phyloP scores from a whole-genome alignment of 2,888 invertebrate species.

The Bellardia pandia region DNA sequence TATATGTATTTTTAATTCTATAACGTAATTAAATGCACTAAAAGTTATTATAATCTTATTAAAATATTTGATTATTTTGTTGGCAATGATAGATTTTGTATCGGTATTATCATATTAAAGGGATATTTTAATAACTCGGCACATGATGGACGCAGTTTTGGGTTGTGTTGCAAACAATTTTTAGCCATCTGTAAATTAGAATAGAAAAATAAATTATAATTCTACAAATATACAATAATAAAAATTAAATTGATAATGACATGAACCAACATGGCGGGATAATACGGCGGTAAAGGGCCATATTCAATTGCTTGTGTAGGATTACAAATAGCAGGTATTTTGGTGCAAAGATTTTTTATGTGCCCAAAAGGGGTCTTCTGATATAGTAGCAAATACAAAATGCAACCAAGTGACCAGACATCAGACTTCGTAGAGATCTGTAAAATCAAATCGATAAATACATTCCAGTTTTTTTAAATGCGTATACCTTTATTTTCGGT shows the following conservation, averaged over 20 bases:
- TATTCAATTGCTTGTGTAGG: conserved; percentile 90
- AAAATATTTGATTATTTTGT: conserved; percentile 43
- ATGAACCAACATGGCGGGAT: conserved; percentile 83
- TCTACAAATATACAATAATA: neutral
- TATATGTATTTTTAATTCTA: conserved; percentile 25
- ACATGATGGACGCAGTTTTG: conserved; percentile 82
- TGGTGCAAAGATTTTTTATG: conserved; percentile 88
- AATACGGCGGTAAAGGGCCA: conserved; percentile 86
- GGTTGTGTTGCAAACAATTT: conserved; percentile 82
- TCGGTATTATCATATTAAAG: conserved; percentile 83
- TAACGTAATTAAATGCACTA: conserved; percentile 13
- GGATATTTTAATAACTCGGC: conserved; percentile 83
- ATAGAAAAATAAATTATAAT: conserved; percentile 16
- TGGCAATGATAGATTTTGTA: conserved; percentile 78
- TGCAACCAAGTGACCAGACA: conserved; percentile 99
- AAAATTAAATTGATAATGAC: conserved; percentile 76
- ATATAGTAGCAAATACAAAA: conserved; percentile 96
- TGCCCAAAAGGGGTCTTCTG: conserved; percentile 96
- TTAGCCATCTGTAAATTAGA: conserved; percentile 80
- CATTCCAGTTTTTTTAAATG: too few relatives aligned
- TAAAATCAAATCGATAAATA: neutral
- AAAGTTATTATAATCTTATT: conserved; percentile 30
- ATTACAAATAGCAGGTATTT: conserved; percentile 91
- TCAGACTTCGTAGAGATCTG: conserved; percentile 96
- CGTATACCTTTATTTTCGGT: conserved; percentile 84